Conservation (phyloP, 35 echinoderm and acorn worm species). For the Strongylocentrotus purpuratus region DNA sequence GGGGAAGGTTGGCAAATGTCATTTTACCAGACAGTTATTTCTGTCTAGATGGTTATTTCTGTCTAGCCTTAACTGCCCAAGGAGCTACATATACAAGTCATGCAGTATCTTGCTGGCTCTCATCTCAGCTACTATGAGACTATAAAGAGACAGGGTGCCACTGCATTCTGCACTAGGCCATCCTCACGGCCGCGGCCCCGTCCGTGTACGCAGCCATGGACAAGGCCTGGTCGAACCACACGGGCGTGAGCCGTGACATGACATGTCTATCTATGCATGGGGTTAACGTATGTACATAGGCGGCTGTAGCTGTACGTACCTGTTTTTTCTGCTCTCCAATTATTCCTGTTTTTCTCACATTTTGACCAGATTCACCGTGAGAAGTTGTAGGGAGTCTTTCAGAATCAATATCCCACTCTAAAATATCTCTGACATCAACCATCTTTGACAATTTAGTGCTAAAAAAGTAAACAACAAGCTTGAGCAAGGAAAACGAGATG, state of each 20-base stretch:
- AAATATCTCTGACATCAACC: conserved; percentile 83
- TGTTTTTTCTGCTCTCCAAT: conserved; percentile 73
- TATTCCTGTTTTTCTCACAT: conserved; percentile 71
- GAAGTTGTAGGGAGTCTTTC: conserved; percentile 55
- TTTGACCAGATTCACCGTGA: conserved; percentile 42
- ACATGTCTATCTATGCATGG: neutral
- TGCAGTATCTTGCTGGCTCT: too few relatives aligned
- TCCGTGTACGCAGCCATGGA: neutral
- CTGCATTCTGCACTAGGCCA: neutral
- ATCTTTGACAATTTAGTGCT: conserved; percentile 17
- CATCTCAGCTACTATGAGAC: too few relatives aligned
- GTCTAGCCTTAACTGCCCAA: neutral
- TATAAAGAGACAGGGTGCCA: neutral
- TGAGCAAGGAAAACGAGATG: too few relatives aligned
- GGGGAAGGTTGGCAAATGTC: too few relatives aligned
- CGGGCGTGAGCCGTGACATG: neutral
- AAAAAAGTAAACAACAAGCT: too few relatives aligned
- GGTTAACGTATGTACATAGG: neutral
- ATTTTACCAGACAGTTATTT: too few relatives aligned
- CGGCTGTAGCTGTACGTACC: neutral
- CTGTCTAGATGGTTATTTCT: too few relatives aligned
- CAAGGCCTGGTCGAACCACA: neutral
- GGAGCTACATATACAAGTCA: neutral
- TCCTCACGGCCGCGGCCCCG: neutral
- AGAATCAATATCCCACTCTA: conserved; percentile 86